These are phyloP conservation scores for Drosophila seguyi DNA, from an alignment of 1,140 invertebrate species.

Conservation along the genomic window DNA sequence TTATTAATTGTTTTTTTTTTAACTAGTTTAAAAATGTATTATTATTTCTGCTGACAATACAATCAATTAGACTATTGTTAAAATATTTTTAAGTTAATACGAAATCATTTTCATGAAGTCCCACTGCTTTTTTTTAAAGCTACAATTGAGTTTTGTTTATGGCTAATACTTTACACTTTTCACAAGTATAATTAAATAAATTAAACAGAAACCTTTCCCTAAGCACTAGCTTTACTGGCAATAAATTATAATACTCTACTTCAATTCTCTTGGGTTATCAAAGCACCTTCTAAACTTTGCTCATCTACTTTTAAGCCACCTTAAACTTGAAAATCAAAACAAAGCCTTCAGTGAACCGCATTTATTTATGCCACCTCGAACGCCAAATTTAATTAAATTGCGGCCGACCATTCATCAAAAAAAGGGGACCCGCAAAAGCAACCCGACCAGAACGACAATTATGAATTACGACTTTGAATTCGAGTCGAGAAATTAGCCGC, in stretches of 20 bases:
- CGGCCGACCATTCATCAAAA: slow-evolving; percentile 59
- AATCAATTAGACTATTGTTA: background rate
- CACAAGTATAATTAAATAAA: background rate
- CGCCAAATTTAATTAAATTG: slow-evolving; percentile 66
- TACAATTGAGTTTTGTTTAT: background rate
- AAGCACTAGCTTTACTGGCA: background rate
- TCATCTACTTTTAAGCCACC: slow-evolving; percentile 2
- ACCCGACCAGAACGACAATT: slow-evolving; percentile 61
- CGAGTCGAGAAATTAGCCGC: slow-evolving; percentile 11
- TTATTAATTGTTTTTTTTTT: too few relatives aligned
- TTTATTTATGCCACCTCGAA: slow-evolving; percentile 49
- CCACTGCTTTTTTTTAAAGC: too few relatives aligned
- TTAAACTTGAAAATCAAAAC: slow-evolving; percentile 30
- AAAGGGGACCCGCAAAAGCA: background rate
- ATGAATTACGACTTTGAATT: slow-evolving; percentile 59
- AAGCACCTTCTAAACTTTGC: background rate
- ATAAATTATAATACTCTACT: slow-evolving; percentile 8
- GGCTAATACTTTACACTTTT: too few relatives aligned
- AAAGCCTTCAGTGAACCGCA: slow-evolving; percentile 8
- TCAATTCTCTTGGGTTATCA: background rate
- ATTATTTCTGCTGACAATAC: too few relatives aligned
- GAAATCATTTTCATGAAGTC: too few relatives aligned
- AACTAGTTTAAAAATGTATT: too few relatives aligned
- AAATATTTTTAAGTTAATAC: background rate
- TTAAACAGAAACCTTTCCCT: background rate